A percentile compares a stretch with the other conserved stretches of the same genome.
Evolutionary conservation across 1,140 invertebrate species (phyloP).

Genomic region (Drosophila ficusphila): DNA sequence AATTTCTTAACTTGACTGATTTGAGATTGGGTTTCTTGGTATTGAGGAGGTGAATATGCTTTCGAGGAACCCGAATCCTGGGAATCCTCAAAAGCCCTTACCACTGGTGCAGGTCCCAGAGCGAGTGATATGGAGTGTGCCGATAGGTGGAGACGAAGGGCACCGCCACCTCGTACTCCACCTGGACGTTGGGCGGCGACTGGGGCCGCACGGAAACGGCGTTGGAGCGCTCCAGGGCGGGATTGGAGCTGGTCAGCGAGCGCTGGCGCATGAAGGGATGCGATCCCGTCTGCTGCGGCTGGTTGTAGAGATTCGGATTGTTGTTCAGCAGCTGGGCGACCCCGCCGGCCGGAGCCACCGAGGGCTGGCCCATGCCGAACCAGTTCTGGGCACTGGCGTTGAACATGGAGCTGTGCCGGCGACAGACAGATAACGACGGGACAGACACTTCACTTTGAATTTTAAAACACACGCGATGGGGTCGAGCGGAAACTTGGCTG

Average conservation of each 20-base stretch:
- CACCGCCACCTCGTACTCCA: conserved; percentile 81
- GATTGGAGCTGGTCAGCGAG: conserved; percentile 77
- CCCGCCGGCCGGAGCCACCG: conserved; percentile 28
- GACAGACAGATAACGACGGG: conserved; percentile 1
- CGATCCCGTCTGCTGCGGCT: conserved; percentile 21
- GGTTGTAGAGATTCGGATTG: conserved; percentile 35
- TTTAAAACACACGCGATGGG: conserved; percentile 33
- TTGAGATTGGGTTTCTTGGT: no score
- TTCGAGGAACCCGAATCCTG: background rate
- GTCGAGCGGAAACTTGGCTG: conserved; percentile 10
- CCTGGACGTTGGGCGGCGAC: conserved; percentile 72
- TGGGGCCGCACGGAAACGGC: conserved; percentile 45
- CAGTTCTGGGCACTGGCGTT: conserved; percentile 77
- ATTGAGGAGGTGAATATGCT: no score
- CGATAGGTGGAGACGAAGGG: conserved; percentile 76
- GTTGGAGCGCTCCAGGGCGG: conserved; percentile 56
- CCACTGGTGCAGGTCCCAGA: conserved; percentile 84
- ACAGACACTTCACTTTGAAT: conserved; percentile 52
- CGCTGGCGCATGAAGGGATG: conserved; percentile 70
- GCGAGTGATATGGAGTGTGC: conserved; percentile 83
- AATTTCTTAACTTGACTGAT: no score
- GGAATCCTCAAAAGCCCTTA: conserved; percentile 41
- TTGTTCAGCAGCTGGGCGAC: conserved; percentile 54
- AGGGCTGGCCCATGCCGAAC: conserved; percentile 66
- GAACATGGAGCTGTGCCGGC: conserved; percentile 46